A percentile compares a stretch with the other conserved stretches of the same genome.
phyloP scores from a whole-genome alignment of 2,888 invertebrate species.

The Diarsia rubi region DNA sequence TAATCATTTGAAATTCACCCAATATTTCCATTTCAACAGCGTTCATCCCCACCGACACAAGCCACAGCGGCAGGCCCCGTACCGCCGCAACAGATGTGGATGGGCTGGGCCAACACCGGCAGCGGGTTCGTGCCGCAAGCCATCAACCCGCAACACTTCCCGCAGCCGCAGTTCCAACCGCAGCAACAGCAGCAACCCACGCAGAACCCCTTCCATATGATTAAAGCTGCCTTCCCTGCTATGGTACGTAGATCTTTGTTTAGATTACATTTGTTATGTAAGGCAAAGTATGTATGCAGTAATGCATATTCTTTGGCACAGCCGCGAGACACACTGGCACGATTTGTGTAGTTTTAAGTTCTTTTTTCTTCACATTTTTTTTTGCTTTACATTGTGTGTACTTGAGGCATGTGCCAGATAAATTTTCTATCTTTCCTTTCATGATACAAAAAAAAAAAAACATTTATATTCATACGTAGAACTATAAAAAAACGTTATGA shows the following conservation, averaged over 20 bases:
- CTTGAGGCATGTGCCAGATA: no score
- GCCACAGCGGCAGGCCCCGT: constrained; percentile 49
- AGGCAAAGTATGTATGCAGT: background rate
- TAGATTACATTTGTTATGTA: background rate
- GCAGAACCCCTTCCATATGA: constrained; percentile 79
- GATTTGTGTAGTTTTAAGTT: no score
- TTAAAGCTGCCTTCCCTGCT: constrained; percentile 81
- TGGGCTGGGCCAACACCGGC: constrained; percentile 79
- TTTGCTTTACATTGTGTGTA: no score
- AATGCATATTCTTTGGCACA: no score
- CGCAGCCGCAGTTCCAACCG: constrained; percentile 53
- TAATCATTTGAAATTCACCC: background rate
- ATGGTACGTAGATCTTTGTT: constrained; percentile 74
- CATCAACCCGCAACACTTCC: constrained; percentile 59
- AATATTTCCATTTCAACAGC: constrained; percentile 62
- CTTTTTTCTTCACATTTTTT: no score
- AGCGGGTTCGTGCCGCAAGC: constrained; percentile 72
- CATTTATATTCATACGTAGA: no score
- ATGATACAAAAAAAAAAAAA: no score
- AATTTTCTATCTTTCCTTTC: no score
- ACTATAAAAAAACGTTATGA: no score
- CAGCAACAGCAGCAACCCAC: constrained; percentile 53
- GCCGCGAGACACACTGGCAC: no score
- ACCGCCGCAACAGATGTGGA: constrained; percentile 77
- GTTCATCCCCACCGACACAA: constrained; percentile 74